Evolutionary conservation across 2,888 invertebrate genomes (phyloP), one percentile per base, ranked within the genome.

Genomic region (Ochropacha duplaris): DNA sequence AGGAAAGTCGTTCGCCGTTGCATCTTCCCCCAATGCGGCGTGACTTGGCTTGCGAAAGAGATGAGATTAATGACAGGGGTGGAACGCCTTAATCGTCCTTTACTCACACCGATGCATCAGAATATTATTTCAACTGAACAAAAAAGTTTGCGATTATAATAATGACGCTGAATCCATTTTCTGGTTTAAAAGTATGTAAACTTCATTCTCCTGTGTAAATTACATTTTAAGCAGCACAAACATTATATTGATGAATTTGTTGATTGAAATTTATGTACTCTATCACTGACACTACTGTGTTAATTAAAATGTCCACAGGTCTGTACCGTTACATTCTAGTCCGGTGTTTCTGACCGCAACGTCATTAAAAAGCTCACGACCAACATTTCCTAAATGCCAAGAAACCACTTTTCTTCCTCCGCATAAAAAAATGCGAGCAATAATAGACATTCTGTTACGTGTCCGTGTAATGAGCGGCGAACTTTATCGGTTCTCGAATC

Each of bases 61-160:
- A 86, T 73, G 87, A 90, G 89, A 90, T 90, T 91, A 90, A 91
- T 90, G 87, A 88, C 82, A 78, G 83, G 88, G 88, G 85, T 73
- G 84, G 83, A 69, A 69, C 76, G 59, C 66, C 68, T 71, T 74
- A 73, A 74, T 65, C 65, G 74, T 69, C 70, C 68, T 68, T 58
- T 65, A 55, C 68, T 84, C 68, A 84, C 79, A 83, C 83, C 77
- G 78, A 71, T 69, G 44, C 44, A 60, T 68, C 62, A 14, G 12
- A 52, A 52, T 31, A n/a, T n/a, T n/a, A n/a, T n/a, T n/a, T n/a
- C n/a, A n/a, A n/a, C n/a, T n/a, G n/a, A n/a, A n/a, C n/a, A n/a
- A n/a, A n/a, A n/a, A n/a, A n/a, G n/a, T n/a, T n/a, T n/a, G n/a
- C n/a, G n/a, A n/a, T n/a, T n/a, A n/a, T n/a, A n/a, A n/a, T n/a